phyloP scores from a whole-genome alignment of 2,888 invertebrate genomes.

The Nomada ruficornis region DNA sequence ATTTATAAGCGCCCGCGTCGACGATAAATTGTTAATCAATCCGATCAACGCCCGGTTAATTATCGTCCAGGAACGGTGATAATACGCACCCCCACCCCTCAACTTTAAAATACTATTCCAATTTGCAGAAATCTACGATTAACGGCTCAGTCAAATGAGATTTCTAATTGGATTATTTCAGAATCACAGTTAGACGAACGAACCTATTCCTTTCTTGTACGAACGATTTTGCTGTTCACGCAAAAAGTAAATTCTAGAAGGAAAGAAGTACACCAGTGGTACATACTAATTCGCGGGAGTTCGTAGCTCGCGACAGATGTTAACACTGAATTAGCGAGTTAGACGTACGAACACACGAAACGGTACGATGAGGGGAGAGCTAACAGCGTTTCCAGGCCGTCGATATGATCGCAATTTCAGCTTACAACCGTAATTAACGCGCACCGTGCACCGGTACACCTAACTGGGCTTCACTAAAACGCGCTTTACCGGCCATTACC shows the following conservation, averaged over 20 bases:
- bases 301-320: slow-evolving; percentile 56
- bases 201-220: not conserved
- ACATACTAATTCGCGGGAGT: slow-evolving; percentile 40
- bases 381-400: slow-evolving; percentile 64
- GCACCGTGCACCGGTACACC: slow-evolving; percentile 52
- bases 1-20: slow-evolving; percentile 17
- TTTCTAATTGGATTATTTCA: not conserved
- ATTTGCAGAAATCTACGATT: not conserved
- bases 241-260: too few relatives aligned
- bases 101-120: slow-evolving; percentile 6
- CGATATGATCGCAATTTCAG: slow-evolving; percentile 74
- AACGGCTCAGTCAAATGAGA: not conserved
- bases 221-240: too few relatives aligned
- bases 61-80: slow-evolving; percentile 9
- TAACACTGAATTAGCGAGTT: slow-evolving; percentile 67
- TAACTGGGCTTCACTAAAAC: slow-evolving; percentile 63
- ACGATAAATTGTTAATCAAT: slow-evolving; percentile 45
- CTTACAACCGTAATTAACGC: slow-evolving; percentile 73
- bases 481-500: slow-evolving; percentile 67
- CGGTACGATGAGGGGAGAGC: slow-evolving; percentile 47
- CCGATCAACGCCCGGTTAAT: slow-evolving; percentile 29
- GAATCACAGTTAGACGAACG: not conserved
- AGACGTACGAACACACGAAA: slow-evolving; percentile 45
- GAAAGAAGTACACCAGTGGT: not conserved
- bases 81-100: not conserved